Evolutionary conservation across 23 tunicate species (phyloP).

Genomic region (Aplidium turbinatum): DNA sequence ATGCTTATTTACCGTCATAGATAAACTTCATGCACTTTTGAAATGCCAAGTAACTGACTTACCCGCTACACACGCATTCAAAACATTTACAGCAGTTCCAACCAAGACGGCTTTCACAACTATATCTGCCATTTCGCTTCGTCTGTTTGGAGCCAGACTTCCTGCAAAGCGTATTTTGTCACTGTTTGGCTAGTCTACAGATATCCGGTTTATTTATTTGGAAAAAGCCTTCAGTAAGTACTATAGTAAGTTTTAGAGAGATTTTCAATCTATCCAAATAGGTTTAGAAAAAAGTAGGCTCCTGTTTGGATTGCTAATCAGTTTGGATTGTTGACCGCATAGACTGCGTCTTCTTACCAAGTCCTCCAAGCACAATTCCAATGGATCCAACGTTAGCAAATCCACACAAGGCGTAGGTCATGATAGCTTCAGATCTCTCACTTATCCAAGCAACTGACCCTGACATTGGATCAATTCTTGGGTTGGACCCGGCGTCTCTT

Average conservation of each 20-base stretch:
- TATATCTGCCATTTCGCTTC: constrained; percentile 85
- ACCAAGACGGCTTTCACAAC: constrained; percentile 63
- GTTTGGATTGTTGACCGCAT: too few relatives aligned
- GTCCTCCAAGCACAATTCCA: constrained; percentile 93
- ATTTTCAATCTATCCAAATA: too few relatives aligned
- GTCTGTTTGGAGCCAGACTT: constrained; percentile 75
- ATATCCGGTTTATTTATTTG: too few relatives aligned
- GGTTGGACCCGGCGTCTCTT: constrained; percentile 56
- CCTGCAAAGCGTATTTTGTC: constrained; percentile 31
- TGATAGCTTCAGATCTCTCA: constrained; percentile 85
- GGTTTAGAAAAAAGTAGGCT: too few relatives aligned
- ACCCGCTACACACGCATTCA: constrained; percentile 92
- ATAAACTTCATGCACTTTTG: too few relatives aligned
- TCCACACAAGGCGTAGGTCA: constrained; percentile 95
- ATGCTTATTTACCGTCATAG: too few relatives aligned
- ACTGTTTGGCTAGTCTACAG: too few relatives aligned
- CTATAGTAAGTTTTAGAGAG: too few relatives aligned
- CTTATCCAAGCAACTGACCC: constrained; percentile 71
- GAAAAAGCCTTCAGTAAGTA: too few relatives aligned
- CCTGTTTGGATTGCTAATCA: too few relatives aligned
- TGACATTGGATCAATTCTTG: constrained; percentile 39
- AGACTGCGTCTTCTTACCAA: constrained; percentile 65
- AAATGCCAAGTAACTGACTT: constrained; percentile 9
- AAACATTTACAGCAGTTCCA: constrained; percentile 77
- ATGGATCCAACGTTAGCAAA: constrained; percentile 92